Evolutionary conservation across 92 coral and sea anemone genomes (phyloP).

Genomic region (Parazoanthus atlanticus): DNA sequence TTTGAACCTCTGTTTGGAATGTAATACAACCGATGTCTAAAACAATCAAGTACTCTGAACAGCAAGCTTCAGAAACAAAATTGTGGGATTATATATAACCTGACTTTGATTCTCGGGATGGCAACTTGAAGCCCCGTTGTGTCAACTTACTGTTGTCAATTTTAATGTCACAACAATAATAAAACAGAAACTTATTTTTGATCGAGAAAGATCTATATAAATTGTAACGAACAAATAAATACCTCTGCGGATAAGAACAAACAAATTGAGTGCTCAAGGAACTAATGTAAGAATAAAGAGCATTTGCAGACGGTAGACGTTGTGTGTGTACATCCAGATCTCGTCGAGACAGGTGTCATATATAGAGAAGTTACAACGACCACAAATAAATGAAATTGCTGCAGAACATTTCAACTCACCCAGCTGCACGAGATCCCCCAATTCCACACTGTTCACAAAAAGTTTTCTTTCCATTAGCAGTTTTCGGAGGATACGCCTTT

Average conservation of each 20-base stretch:
- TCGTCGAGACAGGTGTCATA: constrained; percentile 46
- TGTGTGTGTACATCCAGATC: neutral
- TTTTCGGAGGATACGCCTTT: constrained; percentile 86
- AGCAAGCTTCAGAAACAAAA: neutral
- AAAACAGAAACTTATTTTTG: constrained; percentile 8
- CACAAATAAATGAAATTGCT: constrained; percentile 18
- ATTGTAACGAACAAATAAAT: neutral
- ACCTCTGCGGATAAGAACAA: constrained; percentile 12
- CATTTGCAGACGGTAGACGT: neutral
- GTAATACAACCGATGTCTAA: no score
- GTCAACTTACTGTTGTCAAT: neutral
- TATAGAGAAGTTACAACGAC: constrained; percentile 43
- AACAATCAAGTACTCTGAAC: no score
- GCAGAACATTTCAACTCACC: constrained; percentile 63
- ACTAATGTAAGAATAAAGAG: neutral
- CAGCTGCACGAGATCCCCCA: constrained; percentile 64
- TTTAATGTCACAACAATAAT: neutral
- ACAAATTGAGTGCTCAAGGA: neutral
- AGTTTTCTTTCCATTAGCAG: constrained; percentile 61
- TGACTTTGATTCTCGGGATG: neutral
- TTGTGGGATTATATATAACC: neutral
- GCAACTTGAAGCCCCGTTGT: constrained; percentile 30
- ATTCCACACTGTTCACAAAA: constrained; percentile 76
- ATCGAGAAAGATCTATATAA: neutral
- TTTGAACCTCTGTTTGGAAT: neutral